Base-by-base conservation (phyloP, 2,797 vertebrate genomes). In the Hyperoplus lanceolatus region DNA sequence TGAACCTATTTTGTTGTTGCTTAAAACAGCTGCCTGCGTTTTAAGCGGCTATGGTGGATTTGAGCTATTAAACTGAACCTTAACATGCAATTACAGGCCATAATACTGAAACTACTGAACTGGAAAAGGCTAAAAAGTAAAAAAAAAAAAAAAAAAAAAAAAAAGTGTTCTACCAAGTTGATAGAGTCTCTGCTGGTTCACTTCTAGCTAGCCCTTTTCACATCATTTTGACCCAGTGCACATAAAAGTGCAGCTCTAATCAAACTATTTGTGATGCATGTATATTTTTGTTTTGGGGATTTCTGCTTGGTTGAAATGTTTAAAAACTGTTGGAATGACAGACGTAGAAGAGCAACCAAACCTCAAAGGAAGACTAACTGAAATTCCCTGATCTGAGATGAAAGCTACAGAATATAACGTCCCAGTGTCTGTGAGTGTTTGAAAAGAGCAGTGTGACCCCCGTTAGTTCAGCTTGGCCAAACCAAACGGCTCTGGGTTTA, bases 391-490 rank as follows among this genome's bases (percentile, higher is more conserved):
- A 29, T 60, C 46, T 61, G 15, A 29, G 18, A n/a, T 59, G 50
- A 51, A 67, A 77, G 46, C 0, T 16, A 36, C 13, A 41, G 73
- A 73, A 72, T 1, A 7, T 8, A 66, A 60, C 1, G 7, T 2
- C 15, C 2, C 15, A 61, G 55, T 61, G 50, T 59, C 0, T 12
- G 4, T 5, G 1, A 3, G 51, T 41, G 4, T 77, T 65, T 59
- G 15, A 71, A 80, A 73, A 69, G 79, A 66, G 57, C 50, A 60
- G 10, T 16, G 4, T 61, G 66, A 83, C 83, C 75, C 21, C 18
- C 14, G 46, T 89, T 81, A 67, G 61, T 77, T 83, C 76, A 82
- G 79, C 53, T 4, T 49, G 60, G 49, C 38, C 71, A 73, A 84
- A 72, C 64, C 56, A 79, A 79, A 77, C 77, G 45, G 65, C 62